Conservation (phyloP, 2,888 invertebrate species). For the Alsophila aescularia region DNA sequence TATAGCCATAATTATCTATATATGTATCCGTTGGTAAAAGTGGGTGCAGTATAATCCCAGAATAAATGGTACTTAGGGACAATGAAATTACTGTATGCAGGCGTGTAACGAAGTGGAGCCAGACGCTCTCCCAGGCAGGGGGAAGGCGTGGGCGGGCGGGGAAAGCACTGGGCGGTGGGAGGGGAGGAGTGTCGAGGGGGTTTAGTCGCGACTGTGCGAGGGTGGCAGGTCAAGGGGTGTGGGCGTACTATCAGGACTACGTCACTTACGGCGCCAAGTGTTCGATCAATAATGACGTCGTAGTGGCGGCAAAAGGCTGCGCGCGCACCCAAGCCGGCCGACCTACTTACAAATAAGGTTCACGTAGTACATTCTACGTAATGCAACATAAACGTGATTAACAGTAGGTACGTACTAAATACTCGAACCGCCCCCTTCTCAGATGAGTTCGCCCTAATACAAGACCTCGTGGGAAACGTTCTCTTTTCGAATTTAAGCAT, state of each 20-base stretch:
- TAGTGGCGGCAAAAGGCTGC: conserved; percentile 57
- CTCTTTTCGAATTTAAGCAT: no score
- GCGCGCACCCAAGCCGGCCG: conserved; percentile 69
- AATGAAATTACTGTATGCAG: conserved; percentile 50
- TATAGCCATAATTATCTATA: no score
- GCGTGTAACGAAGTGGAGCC: conserved; percentile 12
- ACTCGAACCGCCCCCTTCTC: not conserved
- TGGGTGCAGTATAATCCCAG: conserved; percentile 38
- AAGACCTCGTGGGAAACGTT: no score
- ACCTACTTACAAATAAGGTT: conserved; percentile 81
- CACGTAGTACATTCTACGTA: conserved; percentile 80
- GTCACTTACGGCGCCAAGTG: conserved; percentile 83
- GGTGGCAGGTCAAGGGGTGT: conserved; percentile 48
- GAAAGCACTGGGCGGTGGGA: conserved; percentile 20
- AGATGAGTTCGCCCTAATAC: not conserved
- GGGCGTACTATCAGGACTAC: conserved; percentile 75
- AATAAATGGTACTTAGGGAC: no score
- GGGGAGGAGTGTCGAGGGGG: conserved; percentile 33
- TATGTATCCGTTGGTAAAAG: conserved; percentile 22
- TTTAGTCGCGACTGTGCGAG: conserved; percentile 32
- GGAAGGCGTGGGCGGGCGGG: conserved; percentile 34
- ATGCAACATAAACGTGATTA: conserved; percentile 25
- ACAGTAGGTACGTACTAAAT: not conserved
- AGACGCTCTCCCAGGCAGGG: conserved; percentile 17
- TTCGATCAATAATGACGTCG: conserved; percentile 83